These are phyloP conservation scores for Pachyseris speciosa DNA, from an alignment of 64 coral and sea anemone genomes.

Conservation along the genomic window DNA sequence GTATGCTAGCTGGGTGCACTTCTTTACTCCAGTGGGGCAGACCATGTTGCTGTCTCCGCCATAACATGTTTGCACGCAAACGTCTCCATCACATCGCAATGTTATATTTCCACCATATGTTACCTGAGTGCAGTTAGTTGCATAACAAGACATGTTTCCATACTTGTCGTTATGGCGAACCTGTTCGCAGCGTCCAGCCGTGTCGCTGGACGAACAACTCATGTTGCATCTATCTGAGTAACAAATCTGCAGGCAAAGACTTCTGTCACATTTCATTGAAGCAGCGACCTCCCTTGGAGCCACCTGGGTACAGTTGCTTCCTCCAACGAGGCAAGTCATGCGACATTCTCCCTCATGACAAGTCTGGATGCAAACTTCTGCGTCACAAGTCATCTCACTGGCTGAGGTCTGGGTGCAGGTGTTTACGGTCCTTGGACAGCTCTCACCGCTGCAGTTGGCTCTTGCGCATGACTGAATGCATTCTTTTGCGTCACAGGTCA, in stretches of 20 bases:
- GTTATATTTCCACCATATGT: neutral
- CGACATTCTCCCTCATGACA: neutral
- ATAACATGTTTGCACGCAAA: neutral
- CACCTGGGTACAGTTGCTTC: neutral
- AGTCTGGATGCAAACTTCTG: neutral
- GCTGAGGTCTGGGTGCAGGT: neutral
- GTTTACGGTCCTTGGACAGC: neutral
- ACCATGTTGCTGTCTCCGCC: neutral
- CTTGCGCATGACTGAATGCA: neutral
- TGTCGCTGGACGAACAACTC: neutral
- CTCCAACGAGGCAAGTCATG: neutral
- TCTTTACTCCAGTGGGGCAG: neutral
- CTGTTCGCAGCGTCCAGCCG: neutral
- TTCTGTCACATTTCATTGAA: neutral
- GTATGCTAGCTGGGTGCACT: neutral
- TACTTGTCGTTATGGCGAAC: neutral
- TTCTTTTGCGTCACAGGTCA: neutral
- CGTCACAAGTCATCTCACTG: neutral
- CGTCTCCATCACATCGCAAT: neutral
- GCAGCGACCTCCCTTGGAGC: too few relatives aligned
- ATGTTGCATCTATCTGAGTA: neutral
- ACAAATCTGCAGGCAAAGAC: neutral
- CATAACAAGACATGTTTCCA: neutral
- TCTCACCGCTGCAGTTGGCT: neutral
- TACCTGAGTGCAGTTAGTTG: neutral